phyloP scores from a whole-genome alignment of 2,888 invertebrate species.

The Adelphocoris suturalis region DNA sequence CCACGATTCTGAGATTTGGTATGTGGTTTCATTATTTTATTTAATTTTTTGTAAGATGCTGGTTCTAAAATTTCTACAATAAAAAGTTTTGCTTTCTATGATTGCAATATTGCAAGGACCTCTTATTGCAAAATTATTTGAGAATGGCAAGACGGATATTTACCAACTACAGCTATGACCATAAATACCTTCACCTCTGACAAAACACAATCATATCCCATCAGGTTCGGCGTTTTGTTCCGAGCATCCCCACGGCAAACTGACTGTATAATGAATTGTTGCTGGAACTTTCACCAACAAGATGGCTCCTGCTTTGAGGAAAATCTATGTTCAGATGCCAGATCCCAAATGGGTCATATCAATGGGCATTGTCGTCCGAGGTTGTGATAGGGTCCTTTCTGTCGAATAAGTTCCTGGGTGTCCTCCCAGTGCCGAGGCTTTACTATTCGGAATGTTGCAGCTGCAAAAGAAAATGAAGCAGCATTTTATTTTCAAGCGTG shows the following conservation, averaged over 20 bases:
- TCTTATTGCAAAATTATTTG: too few species aligned
- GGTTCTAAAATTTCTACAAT: too few species aligned
- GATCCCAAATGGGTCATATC: conserved; percentile 99
- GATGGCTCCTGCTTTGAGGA: conserved; percentile 98
- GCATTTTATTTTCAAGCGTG: conserved; percentile 92
- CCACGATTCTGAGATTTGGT: too few species aligned
- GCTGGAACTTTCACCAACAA: conserved; percentile 99
- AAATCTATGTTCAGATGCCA: conserved; percentile 98
- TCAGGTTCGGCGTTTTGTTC: conserved; percentile 91
- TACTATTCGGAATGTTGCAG: conserved; percentile 96
- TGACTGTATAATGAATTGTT: conserved; percentile 98
- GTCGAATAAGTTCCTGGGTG: conserved; percentile 99
- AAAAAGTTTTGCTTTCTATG: too few species aligned
- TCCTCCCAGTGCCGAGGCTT: conserved; percentile 98
- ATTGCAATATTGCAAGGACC: too few species aligned
- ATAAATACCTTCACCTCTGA: too few species aligned
- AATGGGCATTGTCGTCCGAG: conserved; percentile 99
- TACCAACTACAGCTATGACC: too few species aligned
- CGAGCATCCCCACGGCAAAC: conserved; percentile 97
- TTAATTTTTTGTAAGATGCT: too few species aligned
- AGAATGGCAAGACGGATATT: too few species aligned
- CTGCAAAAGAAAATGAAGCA: conserved; percentile 98
- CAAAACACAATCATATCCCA: too few species aligned
- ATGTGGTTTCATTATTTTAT: too few species aligned
- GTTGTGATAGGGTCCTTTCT: conserved; percentile 98